Evolutionary conservation across 2,113 vertebrate genomes (phyloP).

Genomic region (Zapornia atra): DNA sequence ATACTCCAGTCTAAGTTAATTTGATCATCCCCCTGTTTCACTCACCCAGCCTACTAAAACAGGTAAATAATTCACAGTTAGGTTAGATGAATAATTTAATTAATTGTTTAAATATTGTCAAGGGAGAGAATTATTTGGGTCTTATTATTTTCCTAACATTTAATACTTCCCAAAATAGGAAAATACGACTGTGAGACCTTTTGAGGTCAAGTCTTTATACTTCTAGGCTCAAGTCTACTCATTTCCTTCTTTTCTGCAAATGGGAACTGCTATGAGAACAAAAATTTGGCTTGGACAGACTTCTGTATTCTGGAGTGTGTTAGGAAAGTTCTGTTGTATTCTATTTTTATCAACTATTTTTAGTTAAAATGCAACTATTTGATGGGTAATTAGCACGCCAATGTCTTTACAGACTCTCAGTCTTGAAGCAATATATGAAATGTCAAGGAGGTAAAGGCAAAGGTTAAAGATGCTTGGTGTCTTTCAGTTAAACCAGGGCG

Average conservation of each 20-base stretch:
- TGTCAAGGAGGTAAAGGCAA: constrained; percentile 8
- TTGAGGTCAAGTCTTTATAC: not conserved
- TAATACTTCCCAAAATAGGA: not conserved
- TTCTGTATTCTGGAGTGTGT: not conserved
- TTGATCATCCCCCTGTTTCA: not conserved
- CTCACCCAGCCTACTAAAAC: not conserved
- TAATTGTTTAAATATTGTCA: not conserved
- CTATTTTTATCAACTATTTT: constrained; percentile 23
- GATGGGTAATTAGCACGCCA: not conserved
- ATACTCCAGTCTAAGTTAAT: not conserved
- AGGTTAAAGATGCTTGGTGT: constrained; percentile 3
- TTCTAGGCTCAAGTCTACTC: not conserved
- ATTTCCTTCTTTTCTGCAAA: not conserved
- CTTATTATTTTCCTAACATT: not conserved
- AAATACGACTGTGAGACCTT: not conserved
- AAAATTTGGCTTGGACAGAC: not conserved
- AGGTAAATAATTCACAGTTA: not conserved
- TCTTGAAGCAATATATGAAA: constrained; percentile 8
- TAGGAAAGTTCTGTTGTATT: constrained; percentile 22
- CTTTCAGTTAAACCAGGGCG: not conserved
- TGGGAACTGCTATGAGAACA: not conserved
- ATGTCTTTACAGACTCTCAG: not conserved
- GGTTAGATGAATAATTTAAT: not conserved
- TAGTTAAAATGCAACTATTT: constrained; percentile 5
- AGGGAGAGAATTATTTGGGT: fast-evolving